Evolutionary conservation across 64 coral and sea anemone species (phyloP).

Genomic region (Catalaphyllia jardinei): DNA sequence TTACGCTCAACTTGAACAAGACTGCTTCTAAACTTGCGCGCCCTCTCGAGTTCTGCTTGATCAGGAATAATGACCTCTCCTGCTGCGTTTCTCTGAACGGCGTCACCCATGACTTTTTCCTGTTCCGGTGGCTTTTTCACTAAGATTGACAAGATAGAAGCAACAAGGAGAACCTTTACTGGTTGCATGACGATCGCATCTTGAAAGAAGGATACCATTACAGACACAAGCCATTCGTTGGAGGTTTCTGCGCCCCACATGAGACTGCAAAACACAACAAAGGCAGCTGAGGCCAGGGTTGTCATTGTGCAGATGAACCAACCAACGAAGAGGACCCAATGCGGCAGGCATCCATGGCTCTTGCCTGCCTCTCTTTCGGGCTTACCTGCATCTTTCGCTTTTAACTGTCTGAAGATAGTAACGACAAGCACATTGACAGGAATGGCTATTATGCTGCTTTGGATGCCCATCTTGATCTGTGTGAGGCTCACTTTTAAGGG

Average conservation of each 20-base stretch:
- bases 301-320: slow-evolving; percentile 64
- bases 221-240: slow-evolving; percentile 66
- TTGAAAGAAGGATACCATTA: slow-evolving; percentile 77
- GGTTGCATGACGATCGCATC: slow-evolving; percentile 70
- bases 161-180: slow-evolving; percentile 51
- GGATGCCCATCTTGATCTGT: slow-evolving; percentile 55
- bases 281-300: slow-evolving; percentile 35
- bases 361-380: neutral
- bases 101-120: slow-evolving; percentile 49
- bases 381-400: neutral
- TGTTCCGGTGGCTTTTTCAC: slow-evolving; percentile 63
- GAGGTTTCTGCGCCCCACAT: slow-evolving; percentile 69
- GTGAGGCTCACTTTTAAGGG: slow-evolving; percentile 61
- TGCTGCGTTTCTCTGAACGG: slow-evolving; percentile 2
- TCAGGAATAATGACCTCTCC: neutral
- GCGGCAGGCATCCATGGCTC: slow-evolving; percentile 42
- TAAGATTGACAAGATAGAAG: slow-evolving; percentile 48
- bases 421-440: slow-evolving; percentile 66
- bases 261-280: slow-evolving; percentile 62
- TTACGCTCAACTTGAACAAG: slow-evolving; percentile 41
- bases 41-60: slow-evolving; percentile 45
- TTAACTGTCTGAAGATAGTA: slow-evolving; percentile 64
- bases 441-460: slow-evolving; percentile 68
- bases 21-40: slow-evolving; percentile 42
- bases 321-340: slow-evolving; percentile 54